Base-by-base conservation (phyloP, 2,888 invertebrate species). In the Drosophila lutescens region DNA sequence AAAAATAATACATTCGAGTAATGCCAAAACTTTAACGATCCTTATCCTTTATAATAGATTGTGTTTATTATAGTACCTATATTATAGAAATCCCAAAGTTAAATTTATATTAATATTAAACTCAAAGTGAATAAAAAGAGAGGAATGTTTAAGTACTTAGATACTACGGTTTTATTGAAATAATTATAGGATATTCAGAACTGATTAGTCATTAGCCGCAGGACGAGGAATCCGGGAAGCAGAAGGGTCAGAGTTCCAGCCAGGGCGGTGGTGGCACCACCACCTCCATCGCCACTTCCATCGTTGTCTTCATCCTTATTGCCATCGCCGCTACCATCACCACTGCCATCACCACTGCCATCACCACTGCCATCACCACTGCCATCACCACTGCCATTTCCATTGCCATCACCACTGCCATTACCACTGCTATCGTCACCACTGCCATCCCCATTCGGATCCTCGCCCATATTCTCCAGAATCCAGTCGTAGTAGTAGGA, bases 401-500 rank as follows among this genome's bases (percentile, higher is more conserved):
- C 79, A 4, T 65, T 78, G 36, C 51, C 65, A 0, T 72, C 65
- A 0, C 79, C 77, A 1, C 71, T 69, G 0, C 56, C 60, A 0
- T 67, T 77, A 0, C 63, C 58, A 0, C 65, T 78, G 17, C 54
- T 65, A 0, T 38, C 67, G 0, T 65, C 74, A 0, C 69, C 76
- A 4, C 51, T 53, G 0, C 53, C 60, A 0, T 41, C 53, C 2
- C 30, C 54, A 6, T 15, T 56, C 3, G 34, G 20, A n/a, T 57
- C 38, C 43, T 44, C 70, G 23, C 36, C 61, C 47, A 80, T 74
- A 13, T 57, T 53, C 41, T 73, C 56, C 38, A 61, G 10, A 9
- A 91, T 84, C 91, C 91, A 90, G 8, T 78, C 65, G 20, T 74
- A 60, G 66, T 83, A 88, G 57, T 80, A 75, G 4, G 83, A 67